These are phyloP conservation scores for Coenonympha glycerion DNA, from an alignment of 2,888 invertebrate species.

Conservation along the genomic window DNA sequence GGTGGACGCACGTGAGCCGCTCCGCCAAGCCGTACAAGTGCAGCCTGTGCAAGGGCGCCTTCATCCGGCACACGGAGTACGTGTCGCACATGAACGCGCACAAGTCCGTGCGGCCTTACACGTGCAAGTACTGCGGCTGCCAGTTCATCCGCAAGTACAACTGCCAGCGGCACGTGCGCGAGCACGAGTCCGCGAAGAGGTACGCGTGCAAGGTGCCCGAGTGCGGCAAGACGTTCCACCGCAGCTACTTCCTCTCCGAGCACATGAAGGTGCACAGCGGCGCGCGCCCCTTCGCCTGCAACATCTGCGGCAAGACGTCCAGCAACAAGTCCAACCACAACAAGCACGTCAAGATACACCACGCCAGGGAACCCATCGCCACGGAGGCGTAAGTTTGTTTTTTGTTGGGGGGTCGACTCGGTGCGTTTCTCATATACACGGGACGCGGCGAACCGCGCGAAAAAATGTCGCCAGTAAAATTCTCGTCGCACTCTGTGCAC, in stretches of 20 bases:
- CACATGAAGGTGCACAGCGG: slow-evolving; percentile 92
- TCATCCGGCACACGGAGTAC: slow-evolving; percentile 87
- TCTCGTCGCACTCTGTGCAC: too few species aligned
- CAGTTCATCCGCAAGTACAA: slow-evolving; percentile 92
- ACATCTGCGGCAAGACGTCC: slow-evolving; percentile 91
- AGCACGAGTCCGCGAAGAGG: slow-evolving; percentile 87
- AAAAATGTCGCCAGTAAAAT: not conserved
- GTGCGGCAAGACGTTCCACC: slow-evolving; percentile 89
- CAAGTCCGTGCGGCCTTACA: slow-evolving; percentile 87
- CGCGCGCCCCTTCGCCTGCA: slow-evolving; percentile 86
- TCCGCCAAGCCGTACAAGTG: slow-evolving; percentile 91
- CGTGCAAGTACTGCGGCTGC: slow-evolving; percentile 92
- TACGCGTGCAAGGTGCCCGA: slow-evolving; percentile 82
- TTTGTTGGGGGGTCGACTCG: not conserved
- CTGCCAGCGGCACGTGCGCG: slow-evolving; percentile 87
- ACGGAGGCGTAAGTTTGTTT: slow-evolving; percentile 79
- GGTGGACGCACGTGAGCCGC: slow-evolving; percentile 90
- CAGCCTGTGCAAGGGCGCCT: slow-evolving; percentile 87
- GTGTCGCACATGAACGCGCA: slow-evolving; percentile 91
- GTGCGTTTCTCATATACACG: too few species aligned
- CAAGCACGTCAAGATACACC: slow-evolving; percentile 92
- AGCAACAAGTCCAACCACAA: slow-evolving; percentile 94
- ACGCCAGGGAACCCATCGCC: slow-evolving; percentile 89
- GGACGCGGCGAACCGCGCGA: too few species aligned
- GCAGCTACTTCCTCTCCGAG: slow-evolving; percentile 90